Evolutionary conservation across 1,140 invertebrate species (phyloP).

Genomic region (Cydia strobilella): DNA sequence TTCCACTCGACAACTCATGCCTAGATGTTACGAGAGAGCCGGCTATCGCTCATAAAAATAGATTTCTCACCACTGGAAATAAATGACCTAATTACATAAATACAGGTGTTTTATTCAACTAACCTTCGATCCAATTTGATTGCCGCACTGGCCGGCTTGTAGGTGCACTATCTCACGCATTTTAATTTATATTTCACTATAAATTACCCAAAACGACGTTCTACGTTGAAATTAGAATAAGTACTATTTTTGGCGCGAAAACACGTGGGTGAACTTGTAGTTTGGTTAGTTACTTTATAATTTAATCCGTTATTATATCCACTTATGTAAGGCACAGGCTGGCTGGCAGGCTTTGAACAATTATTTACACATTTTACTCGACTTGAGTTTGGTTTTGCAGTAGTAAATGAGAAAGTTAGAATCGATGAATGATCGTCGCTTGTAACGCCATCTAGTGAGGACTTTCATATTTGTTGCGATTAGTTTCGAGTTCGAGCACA

Average conservation of each 20-base stretch:
- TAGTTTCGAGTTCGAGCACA: neutral
- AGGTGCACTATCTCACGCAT: constrained; percentile 98
- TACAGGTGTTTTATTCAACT: constrained; percentile 49
- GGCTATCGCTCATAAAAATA: constrained; percentile 43
- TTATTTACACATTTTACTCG: constrained; percentile 28
- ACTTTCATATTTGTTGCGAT: neutral
- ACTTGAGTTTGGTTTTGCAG: constrained; percentile 13
- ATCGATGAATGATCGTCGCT: constrained; percentile 10
- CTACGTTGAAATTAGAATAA: neutral
- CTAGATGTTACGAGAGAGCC: constrained; percentile 19
- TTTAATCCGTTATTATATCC: neutral
- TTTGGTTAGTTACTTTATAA: neutral
- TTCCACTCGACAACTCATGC: constrained; percentile 14
- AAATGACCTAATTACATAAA: constrained; percentile 33
- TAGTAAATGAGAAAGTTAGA: constrained; percentile 29
- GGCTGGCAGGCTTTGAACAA: constrained; percentile 12
- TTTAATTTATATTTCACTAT: constrained; percentile 57
- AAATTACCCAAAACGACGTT: constrained; percentile 13
- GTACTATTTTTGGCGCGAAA: constrained; percentile 33
- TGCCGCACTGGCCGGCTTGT: constrained; percentile 96
- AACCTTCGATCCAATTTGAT: constrained; percentile 97
- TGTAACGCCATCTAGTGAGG: constrained; percentile 2
- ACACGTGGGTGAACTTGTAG: neutral
- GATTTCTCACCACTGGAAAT: constrained; percentile 31
- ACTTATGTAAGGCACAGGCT: constrained; percentile 5